These are phyloP conservation scores for Chaetogeoica ovagalla DNA, from an alignment of 2,888 invertebrate species.

Conservation along the genomic window DNA sequence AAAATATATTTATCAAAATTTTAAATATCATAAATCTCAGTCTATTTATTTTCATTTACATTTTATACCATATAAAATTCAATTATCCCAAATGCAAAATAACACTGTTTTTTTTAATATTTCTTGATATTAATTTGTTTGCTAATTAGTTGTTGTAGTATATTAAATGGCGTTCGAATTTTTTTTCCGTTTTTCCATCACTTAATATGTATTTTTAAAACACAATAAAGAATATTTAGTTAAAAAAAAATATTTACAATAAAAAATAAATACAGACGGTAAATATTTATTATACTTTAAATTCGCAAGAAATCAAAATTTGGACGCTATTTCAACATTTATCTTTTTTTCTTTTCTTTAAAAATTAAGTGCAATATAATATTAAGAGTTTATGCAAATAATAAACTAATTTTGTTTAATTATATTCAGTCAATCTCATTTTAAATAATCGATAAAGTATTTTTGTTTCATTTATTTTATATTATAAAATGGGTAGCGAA, in stretches of 20 bases:
- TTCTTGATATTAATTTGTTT: no score
- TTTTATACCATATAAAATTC: no score
- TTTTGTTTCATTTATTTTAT: conserved; percentile 19
- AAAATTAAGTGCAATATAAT: neutral
- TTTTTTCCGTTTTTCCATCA: no score
- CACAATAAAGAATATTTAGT: no score
- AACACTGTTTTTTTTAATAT: no score
- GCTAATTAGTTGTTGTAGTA: no score
- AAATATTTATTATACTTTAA: neutral
- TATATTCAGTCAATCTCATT: neutral
- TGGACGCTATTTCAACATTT: neutral
- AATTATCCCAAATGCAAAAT: no score
- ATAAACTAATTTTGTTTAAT: neutral
- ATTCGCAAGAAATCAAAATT: neutral
- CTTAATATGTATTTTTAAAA: no score
- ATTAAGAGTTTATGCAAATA: neutral
- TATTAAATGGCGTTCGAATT: no score
- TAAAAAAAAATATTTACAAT: neutral
- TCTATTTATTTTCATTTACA: no score
- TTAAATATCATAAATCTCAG: no score
- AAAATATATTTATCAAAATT: no score
- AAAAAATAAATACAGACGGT: neutral
- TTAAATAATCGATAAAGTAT: neutral
- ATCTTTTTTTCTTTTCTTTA: neutral
- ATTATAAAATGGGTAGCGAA: neutral